Evolutionary conservation across 2,113 vertebrate species (phyloP).

Genomic region (Ammodytes marinus): DNA sequence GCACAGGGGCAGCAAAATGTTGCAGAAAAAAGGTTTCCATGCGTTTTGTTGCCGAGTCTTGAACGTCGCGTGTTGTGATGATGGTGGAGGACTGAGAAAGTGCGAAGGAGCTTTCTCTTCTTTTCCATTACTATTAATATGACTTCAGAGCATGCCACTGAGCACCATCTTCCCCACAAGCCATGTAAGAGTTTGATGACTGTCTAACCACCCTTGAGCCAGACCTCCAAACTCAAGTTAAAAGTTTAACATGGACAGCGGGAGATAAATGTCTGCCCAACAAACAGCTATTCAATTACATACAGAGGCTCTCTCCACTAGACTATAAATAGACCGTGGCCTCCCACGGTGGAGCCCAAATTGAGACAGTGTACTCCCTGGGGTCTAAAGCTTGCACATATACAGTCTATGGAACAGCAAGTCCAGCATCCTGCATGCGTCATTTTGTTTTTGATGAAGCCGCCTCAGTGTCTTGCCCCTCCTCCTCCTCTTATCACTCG

Average conservation of each 20-base stretch:
- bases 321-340: constrained; percentile 46
- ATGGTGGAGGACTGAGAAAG: not conserved
- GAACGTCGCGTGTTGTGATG: not conserved
- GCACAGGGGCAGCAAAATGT: not conserved
- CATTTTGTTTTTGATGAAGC: constrained; percentile 29
- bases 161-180: not conserved
- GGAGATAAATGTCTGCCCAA: constrained; percentile 22
- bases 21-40: not conserved
- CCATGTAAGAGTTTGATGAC: not conserved
- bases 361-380: constrained; percentile 21
- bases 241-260: not conserved
- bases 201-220: not conserved
- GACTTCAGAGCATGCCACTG: not conserved
- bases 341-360: constrained; percentile 42
- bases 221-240: constrained; percentile 19
- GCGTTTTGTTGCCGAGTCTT: constrained; percentile 7
- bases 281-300: not conserved
- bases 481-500: constrained; percentile 4
- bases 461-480: not conserved
- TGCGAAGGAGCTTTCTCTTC: not conserved
- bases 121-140: not conserved
- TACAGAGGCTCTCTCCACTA: constrained; percentile 6
- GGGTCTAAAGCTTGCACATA: constrained; percentile 31
- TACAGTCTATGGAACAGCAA: constrained; percentile 17
- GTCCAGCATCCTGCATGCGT: constrained; percentile 25